phyloP scores from a whole-genome alignment of 1,140 invertebrate species.

The Neelides sp. region DNA sequence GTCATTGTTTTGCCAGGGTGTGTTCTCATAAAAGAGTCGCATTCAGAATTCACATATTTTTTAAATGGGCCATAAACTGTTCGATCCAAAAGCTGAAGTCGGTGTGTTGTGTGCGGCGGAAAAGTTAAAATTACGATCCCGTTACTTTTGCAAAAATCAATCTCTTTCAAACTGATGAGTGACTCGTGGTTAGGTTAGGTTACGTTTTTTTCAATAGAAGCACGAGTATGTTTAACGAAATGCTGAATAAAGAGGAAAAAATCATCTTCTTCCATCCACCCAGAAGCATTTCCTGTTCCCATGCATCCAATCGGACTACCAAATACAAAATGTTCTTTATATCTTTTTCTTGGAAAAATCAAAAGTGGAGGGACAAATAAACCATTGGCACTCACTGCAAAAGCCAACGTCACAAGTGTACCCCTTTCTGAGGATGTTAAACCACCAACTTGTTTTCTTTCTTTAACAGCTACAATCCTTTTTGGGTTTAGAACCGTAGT shows the following conservation, averaged over 20 bases:
- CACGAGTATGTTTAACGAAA: conserved; percentile 33
- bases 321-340: conserved; percentile 37
- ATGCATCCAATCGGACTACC: conserved; percentile 36
- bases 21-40: conserved; percentile 40
- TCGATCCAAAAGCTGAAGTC: conserved; percentile 21
- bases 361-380: conserved; percentile 37
- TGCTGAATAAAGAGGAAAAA: conserved; percentile 35
- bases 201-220: conserved; percentile 21
- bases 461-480: conserved; percentile 35
- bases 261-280: conserved; percentile 35
- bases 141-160: conserved; percentile 34
- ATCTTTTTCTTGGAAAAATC: conserved; percentile 36
- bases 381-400: conserved; percentile 35
- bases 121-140: conserved; percentile 30
- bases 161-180: conserved; percentile 32
- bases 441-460: conserved; percentile 35
- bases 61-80: conserved; percentile 38
- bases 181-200: conserved; percentile 35
- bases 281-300: conserved; percentile 32
- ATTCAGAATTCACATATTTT: conserved; percentile 40
- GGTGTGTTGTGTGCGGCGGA: neutral
- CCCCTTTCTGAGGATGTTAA: conserved; percentile 36
- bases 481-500: conserved; percentile 38
- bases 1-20: conserved; percentile 33
- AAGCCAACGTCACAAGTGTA: conserved; percentile 36